Evolutionary conservation across 2,888 invertebrate species (phyloP).

Genomic region (Xanthorhoe designata): DNA sequence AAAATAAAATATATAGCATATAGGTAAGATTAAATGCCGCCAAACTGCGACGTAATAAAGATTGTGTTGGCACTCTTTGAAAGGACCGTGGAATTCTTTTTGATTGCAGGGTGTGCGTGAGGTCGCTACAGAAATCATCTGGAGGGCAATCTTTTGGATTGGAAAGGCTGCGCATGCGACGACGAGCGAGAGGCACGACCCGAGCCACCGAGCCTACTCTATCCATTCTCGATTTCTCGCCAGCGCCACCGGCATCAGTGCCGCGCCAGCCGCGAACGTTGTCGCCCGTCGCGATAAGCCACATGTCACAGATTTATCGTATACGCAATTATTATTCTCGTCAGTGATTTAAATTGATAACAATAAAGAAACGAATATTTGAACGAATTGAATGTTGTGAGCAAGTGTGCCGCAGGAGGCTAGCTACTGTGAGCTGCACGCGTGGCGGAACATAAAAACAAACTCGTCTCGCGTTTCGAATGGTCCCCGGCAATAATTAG

Average conservation of each 20-base stretch:
- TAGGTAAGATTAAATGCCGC: not conserved
- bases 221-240: constrained; percentile 71
- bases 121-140: constrained; percentile 61
- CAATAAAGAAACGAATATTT: constrained; percentile 60
- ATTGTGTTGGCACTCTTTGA: constrained; percentile 15
- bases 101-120: constrained; percentile 58
- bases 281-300: constrained; percentile 59
- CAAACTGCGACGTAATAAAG: constrained; percentile 4
- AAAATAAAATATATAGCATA: constrained; percentile 8
- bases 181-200: constrained; percentile 71
- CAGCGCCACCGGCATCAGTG: constrained; percentile 58
- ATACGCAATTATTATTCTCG: constrained; percentile 57
- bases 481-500: constrained; percentile 77
- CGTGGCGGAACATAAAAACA: constrained; percentile 76
- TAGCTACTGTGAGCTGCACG: constrained; percentile 59
- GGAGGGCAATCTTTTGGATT: constrained; percentile 50
- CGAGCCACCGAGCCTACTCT: constrained; percentile 46
- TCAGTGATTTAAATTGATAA: constrained; percentile 62
- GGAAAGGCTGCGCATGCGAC: constrained; percentile 54
- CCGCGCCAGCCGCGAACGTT: constrained; percentile 71
- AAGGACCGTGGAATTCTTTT: constrained; percentile 23
- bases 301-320: constrained; percentile 54
- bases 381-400: constrained; percentile 72
- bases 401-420: constrained; percentile 51
- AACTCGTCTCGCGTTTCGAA: constrained; percentile 76